phyloP scores from a whole-genome alignment of 2,888 invertebrate species.

The Aethes cnicana region DNA sequence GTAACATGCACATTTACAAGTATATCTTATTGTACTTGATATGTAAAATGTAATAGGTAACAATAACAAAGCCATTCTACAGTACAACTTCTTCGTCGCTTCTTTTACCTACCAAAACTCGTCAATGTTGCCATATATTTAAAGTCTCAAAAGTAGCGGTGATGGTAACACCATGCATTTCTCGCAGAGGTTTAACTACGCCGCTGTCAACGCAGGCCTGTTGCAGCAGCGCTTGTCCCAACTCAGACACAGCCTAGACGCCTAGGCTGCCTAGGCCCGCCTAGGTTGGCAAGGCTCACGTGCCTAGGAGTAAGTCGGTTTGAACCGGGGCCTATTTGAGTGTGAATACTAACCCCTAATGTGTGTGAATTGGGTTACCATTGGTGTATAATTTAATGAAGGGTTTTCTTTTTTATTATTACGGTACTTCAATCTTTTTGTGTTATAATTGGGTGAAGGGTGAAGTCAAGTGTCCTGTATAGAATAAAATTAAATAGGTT shows the following conservation, averaged over 20 bases:
- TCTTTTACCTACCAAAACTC: too few relatives aligned
- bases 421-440: too few relatives aligned
- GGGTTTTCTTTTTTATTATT: too few relatives aligned
- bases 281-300: constrained; percentile 40
- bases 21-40: too few relatives aligned
- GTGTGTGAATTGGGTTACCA: constrained; percentile 31
- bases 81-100: too few relatives aligned
- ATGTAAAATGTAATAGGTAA: too few relatives aligned
- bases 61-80: too few relatives aligned
- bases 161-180: constrained; percentile 73
- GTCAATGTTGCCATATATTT: constrained; percentile 58
- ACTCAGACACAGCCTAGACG: constrained; percentile 71
- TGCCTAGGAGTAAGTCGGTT: constrained; percentile 70
- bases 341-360: constrained; percentile 63
- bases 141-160: constrained; percentile 52
- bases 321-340: constrained; percentile 58
- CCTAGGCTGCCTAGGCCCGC: constrained; percentile 49
- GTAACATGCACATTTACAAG: too few relatives aligned
- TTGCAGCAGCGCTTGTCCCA: constrained; percentile 79
- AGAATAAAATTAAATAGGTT: too few relatives aligned
- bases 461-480: too few relatives aligned
- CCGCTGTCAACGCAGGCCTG: constrained; percentile 77
- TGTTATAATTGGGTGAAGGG: too few relatives aligned
- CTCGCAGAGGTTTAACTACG: constrained; percentile 82
- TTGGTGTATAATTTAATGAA: constrained; percentile 38